These are phyloP conservation scores for Ctenosaura bakeri DNA, from an alignment of 2,797 vertebrate genomes.

Conservation along the genomic window DNA sequence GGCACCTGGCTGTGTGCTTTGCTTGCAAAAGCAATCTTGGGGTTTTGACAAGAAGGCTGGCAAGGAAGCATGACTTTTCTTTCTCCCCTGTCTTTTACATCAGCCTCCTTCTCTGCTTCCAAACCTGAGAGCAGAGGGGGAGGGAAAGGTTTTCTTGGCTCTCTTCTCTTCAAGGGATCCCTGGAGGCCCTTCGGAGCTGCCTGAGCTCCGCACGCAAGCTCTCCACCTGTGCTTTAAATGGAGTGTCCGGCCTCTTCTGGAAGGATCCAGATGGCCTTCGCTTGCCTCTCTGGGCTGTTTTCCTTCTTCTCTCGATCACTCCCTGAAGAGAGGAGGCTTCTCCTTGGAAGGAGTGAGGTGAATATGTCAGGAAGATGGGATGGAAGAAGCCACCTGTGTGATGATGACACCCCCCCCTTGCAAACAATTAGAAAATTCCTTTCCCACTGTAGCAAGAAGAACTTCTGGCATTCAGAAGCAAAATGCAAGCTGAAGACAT, in stretches of 20 bases:
- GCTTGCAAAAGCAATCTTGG: conserved; percentile 15
- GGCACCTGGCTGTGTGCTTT: conserved; percentile 26
- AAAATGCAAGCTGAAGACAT: not conserved
- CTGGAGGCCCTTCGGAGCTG: not conserved
- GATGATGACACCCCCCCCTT: conserved; percentile 5
- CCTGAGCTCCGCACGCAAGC: fast-evolving
- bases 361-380: not conserved
- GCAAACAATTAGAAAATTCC: not conserved
- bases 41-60: conserved; percentile 37
- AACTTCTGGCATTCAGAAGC: not conserved
- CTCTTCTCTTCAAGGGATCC: not conserved
- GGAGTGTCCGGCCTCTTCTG: fast-evolving
- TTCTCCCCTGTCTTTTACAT: not conserved
- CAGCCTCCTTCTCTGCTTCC: not conserved
- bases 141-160: too few relatives aligned
- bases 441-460: not conserved
- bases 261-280: not conserved
- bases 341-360: not conserved
- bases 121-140: conserved; percentile 24
- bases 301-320: not conserved
- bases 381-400: not conserved
- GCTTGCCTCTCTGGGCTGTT: fast-evolving
- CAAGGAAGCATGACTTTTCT: not conserved
- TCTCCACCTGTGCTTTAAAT: not conserved
- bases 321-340: not conserved